Percentiles rank a stretch among this genome's conserved stretches.
phyloP scores from a whole-genome alignment of 2,113 vertebrate genomes.

The Perca flavescens region DNA sequence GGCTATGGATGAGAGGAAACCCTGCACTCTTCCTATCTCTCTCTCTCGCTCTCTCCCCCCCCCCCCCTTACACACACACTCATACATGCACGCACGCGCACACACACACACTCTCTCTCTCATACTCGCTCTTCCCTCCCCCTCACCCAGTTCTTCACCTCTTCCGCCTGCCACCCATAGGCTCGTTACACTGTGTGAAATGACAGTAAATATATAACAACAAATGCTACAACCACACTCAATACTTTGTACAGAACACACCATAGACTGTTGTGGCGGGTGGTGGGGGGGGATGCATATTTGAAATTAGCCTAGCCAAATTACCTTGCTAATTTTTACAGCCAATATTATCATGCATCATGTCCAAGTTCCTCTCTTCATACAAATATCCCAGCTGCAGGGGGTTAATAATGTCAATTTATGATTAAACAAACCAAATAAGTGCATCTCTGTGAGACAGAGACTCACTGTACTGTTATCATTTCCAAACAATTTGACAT shows the following conservation, averaged over 20 bases:
- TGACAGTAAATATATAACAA: not conserved
- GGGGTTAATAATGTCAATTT: not conserved
- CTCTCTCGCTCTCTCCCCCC: slow-evolving; percentile 46
- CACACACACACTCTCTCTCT: not conserved
- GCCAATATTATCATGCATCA: not conserved
- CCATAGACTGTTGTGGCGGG: too few species aligned
- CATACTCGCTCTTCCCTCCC: slow-evolving; percentile 66
- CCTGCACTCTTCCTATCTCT: slow-evolving; percentile 35
- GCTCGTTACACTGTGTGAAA: slow-evolving; percentile 16
- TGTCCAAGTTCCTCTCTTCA: not conserved
- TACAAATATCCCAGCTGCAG: not conserved
- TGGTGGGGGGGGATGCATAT: too few species aligned
- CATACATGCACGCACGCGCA: too few species aligned
- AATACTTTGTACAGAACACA: not conserved
- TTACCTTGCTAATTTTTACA: not conserved
- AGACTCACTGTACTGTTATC: not conserved
- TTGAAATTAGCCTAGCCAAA: not conserved
- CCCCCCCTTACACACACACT: not conserved
- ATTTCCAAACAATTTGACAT: not conserved
- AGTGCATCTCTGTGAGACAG: not conserved
- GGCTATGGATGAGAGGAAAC: slow-evolving; percentile 68
- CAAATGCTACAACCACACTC: not conserved
- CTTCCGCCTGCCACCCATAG: slow-evolving; percentile 67
- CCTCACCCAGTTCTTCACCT: slow-evolving; percentile 63
- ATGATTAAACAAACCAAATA: not conserved